Evolutionary conservation across 2,888 invertebrate genomes (phyloP).

Genomic region (Caenorhabditis sp.): DNA sequence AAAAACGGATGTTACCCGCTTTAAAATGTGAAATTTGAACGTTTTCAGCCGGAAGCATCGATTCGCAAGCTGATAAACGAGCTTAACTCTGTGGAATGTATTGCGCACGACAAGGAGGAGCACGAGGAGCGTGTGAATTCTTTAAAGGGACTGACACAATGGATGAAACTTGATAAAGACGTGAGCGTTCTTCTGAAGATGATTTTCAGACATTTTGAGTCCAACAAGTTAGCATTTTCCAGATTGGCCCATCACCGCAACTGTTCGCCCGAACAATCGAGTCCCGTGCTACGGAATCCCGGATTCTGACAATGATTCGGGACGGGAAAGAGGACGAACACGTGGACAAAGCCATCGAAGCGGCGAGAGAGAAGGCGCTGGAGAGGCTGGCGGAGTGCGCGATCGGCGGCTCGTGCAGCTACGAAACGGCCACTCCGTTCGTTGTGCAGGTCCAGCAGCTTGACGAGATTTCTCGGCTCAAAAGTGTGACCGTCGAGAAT

Average conservation of each 20-base stretch:
- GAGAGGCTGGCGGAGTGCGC: conserved; percentile 24
- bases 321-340: background rate
- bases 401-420: conserved; percentile 45
- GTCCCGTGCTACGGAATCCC: conserved; percentile 6
- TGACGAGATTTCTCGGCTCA: conserved; percentile 30
- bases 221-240: background rate
- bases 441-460: conserved; percentile 28
- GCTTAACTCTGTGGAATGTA: conserved; percentile 9
- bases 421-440: conserved; percentile 43
- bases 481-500: conserved; percentile 9
- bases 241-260: conserved; percentile 38
- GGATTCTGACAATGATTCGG: conserved; percentile 24
- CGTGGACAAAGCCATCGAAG: conserved; percentile 7
- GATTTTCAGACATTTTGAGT: background rate
- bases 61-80: conserved; percentile 27
- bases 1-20: too few relatives aligned
- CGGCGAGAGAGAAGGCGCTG: background rate
- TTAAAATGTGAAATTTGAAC: too few relatives aligned
- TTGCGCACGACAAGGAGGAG: conserved; percentile 2
- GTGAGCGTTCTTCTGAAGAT: too few relatives aligned
- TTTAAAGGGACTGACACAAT: conserved; percentile 30
- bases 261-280: conserved; percentile 38
- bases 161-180: conserved; percentile 28
- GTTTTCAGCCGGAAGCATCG: conserved; percentile 12
- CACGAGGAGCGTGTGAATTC: conserved; percentile 20